Evolutionary conservation across 2,888 invertebrate species (phyloP).

Genomic region (Aphidius colemani): DNA sequence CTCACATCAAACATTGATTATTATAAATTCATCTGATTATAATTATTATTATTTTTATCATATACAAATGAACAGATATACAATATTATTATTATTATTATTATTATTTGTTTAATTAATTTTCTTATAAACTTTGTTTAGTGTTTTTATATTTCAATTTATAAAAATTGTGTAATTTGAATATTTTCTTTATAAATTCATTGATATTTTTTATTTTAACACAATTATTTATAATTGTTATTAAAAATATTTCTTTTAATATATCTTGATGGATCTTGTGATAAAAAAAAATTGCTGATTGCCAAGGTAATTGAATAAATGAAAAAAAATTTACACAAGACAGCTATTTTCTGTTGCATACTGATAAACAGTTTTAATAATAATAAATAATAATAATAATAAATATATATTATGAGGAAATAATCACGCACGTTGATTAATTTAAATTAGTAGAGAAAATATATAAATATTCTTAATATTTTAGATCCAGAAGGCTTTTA

Average conservation of each 20-base stretch:
- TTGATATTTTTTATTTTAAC: constrained; percentile 18
- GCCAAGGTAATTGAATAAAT: too few species aligned
- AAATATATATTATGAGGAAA: not conserved
- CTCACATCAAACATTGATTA: constrained; percentile 44
- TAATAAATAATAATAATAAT: constrained; percentile 3
- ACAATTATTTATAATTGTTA: not conserved
- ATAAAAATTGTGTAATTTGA: not conserved
- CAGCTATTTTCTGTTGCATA: constrained; percentile 21
- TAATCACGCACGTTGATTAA: too few species aligned
- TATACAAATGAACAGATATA: constrained; percentile 33
- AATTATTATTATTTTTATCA: constrained; percentile 20
- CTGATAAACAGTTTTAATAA: constrained; percentile 28
- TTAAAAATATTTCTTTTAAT: too few species aligned
- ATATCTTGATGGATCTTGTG: constrained; percentile 29
- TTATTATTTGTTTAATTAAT: constrained; percentile 23
- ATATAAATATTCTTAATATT: too few species aligned
- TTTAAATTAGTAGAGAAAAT: too few species aligned
- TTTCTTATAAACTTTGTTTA: too few species aligned
- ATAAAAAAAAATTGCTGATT: constrained; percentile 5
- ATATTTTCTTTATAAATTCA: constrained; percentile 6
- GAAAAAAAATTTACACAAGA: too few species aligned
- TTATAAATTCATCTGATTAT: constrained; percentile 6
- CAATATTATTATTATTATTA: constrained; percentile 31
- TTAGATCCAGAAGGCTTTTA: too few species aligned
- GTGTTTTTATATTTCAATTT: too few species aligned